phyloP scores from a whole-genome alignment of 2,113 vertebrate species.

The Terrapene triunguis region DNA sequence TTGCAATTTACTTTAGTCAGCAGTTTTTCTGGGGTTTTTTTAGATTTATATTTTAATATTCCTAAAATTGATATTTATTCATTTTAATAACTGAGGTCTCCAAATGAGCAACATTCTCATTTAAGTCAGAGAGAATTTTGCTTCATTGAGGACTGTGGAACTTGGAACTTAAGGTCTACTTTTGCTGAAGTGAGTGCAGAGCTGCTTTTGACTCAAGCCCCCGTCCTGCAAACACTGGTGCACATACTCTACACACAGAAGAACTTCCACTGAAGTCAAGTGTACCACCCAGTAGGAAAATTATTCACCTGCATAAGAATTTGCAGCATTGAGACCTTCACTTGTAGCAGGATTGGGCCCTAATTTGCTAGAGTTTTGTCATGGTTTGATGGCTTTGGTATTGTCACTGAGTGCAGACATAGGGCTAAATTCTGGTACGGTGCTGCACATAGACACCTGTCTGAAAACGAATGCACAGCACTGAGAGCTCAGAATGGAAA shows the following conservation, averaged over 20 bases:
- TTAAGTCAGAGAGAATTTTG: background rate
- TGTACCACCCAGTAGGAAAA: background rate
- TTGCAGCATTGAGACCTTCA: background rate
- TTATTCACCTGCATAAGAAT: background rate
- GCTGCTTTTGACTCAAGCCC: background rate
- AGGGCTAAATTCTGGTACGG: background rate
- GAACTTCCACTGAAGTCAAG: background rate
- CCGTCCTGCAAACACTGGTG: accelerated
- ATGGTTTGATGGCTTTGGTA: background rate
- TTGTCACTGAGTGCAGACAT: background rate
- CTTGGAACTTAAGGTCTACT: background rate
- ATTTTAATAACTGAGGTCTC: background rate
- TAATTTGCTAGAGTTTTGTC: background rate
- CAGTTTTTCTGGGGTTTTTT: background rate
- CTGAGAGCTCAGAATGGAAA: background rate
- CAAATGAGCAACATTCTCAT: background rate
- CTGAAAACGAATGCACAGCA: background rate
- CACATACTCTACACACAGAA: background rate
- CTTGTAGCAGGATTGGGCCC: background rate
- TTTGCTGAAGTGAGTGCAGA: background rate
- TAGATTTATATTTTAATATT: background rate
- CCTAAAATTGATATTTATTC: background rate
- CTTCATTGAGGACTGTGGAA: background rate
- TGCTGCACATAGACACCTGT: background rate
- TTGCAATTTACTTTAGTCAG: background rate